phyloP scores from a whole-genome alignment of 2,113 vertebrate species.

The Reinhardtius hippoglossoides region DNA sequence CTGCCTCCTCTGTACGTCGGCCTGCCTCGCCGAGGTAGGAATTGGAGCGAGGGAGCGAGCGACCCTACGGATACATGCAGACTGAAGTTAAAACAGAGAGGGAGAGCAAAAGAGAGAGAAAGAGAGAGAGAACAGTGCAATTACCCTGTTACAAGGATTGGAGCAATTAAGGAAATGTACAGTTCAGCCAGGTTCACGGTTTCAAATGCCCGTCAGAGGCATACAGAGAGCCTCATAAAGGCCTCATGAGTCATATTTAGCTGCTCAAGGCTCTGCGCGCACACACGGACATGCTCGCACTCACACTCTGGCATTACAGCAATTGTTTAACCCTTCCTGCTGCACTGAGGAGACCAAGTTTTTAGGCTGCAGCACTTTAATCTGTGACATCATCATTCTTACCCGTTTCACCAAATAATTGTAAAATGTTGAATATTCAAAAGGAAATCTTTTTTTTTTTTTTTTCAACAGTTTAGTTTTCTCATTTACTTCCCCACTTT shows the following conservation, averaged over 20 bases:
- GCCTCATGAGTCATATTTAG: conserved; percentile 73
- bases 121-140: conserved; percentile 47
- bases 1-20: not conserved
- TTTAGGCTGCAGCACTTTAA: not conserved
- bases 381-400: not conserved
- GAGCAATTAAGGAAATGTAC: conserved; percentile 80
- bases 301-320: conserved; percentile 8
- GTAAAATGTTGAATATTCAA: not conserved
- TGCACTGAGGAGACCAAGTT: not conserved
- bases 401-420: not conserved
- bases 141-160: conserved; percentile 75
- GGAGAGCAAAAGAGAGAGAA: not conserved
- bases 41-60: not conserved
- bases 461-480: conserved; percentile 45
- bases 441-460: not conserved
- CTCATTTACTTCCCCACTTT: conserved; percentile 30
- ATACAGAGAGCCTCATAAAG: conserved; percentile 72
- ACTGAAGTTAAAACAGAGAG: conserved; percentile 39
- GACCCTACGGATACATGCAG: conserved; percentile 36
- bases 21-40: conserved; percentile 10
- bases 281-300: not conserved
- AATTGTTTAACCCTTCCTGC: conserved; percentile 31
- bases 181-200: conserved; percentile 74
- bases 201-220: conserved; percentile 56
- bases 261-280: conserved; percentile 18